phyloP scores from a whole-genome alignment of 92 coral and sea anemone species.

The Pocillopora grandis region DNA sequence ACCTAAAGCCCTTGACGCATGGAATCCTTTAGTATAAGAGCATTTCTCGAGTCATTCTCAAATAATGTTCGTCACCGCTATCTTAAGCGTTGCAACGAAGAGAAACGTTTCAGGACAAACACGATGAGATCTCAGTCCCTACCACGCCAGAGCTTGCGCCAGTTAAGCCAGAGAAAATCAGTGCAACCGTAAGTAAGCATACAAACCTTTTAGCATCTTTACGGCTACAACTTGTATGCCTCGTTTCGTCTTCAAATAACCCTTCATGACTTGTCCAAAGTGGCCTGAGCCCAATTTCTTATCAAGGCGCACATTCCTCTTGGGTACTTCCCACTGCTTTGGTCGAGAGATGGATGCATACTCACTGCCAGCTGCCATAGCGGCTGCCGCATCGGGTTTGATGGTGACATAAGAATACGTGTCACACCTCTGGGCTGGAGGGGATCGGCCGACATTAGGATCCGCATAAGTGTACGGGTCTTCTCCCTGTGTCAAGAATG shows the following conservation, averaged over 20 bases:
- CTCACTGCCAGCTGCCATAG: slow-evolving; percentile 32
- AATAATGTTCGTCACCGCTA: too few relatives aligned
- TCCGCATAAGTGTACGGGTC: slow-evolving; percentile 2
- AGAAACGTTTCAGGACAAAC: too few relatives aligned
- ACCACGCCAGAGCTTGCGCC: neutral
- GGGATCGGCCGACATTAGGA: neutral
- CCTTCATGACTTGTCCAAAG: slow-evolving; percentile 92
- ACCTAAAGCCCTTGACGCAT: too few relatives aligned
- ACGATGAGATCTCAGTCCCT: too few relatives aligned
- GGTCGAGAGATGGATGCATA: slow-evolving; percentile 64
- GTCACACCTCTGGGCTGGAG: slow-evolving; percentile 2
- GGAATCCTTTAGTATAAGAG: too few relatives aligned
- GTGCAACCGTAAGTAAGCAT: neutral
- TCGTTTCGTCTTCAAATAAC: slow-evolving; percentile 56
- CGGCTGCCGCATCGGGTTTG: slow-evolving; percentile 12
- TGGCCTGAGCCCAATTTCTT: slow-evolving; percentile 81
- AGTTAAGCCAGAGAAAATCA: neutral
- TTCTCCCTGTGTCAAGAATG: neutral
- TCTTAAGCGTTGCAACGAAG: too few relatives aligned
- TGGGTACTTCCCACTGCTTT: slow-evolving; percentile 83
- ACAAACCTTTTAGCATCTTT: slow-evolving; percentile 88
- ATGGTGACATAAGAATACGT: slow-evolving; percentile 46
- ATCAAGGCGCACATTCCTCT: slow-evolving; percentile 67
- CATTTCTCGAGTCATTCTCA: too few relatives aligned
- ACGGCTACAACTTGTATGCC: slow-evolving; percentile 82